These are phyloP conservation scores for Lathamus discolor DNA, from an alignment of 2,113 vertebrate genomes.

Conservation along the genomic window DNA sequence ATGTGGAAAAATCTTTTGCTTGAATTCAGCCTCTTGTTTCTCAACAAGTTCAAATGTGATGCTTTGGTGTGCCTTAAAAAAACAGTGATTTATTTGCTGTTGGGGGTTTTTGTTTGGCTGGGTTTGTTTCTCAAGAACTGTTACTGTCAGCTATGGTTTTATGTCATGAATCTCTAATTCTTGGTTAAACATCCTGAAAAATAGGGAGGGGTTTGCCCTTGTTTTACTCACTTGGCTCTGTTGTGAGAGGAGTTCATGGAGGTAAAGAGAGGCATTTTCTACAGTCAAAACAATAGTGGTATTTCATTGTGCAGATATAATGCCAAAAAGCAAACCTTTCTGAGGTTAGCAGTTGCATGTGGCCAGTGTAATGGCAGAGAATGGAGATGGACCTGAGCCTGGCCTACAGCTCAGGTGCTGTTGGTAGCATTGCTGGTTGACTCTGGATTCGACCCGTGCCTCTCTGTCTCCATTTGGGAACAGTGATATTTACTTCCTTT, in stretches of 20 bases:
- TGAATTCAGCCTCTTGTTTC: background rate
- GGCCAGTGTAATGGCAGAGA: background rate
- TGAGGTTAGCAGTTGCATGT: background rate
- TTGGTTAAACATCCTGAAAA: background rate
- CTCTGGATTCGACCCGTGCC: background rate
- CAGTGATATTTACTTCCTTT: background rate
- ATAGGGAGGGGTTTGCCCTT: background rate
- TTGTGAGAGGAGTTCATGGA: background rate
- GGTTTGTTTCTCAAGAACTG: background rate
- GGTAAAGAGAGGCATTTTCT: background rate
- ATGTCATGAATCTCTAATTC: background rate
- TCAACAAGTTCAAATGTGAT: background rate
- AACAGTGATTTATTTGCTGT: background rate
- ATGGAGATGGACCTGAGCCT: accelerated
- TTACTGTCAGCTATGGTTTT: background rate
- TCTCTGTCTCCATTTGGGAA: background rate
- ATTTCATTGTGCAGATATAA: background rate
- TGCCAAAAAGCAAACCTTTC: background rate
- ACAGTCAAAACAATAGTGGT: background rate
- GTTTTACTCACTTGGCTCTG: background rate
- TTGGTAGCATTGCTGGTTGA: background rate
- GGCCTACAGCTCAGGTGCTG: background rate
- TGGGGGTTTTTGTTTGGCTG: background rate
- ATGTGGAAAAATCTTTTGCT: background rate
- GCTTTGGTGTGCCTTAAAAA: background rate